Evolutionary conservation across 2,113 vertebrate species (phyloP), one percentile per base, ranked within the genome.

Genomic region (Microtus oregoni): DNA sequence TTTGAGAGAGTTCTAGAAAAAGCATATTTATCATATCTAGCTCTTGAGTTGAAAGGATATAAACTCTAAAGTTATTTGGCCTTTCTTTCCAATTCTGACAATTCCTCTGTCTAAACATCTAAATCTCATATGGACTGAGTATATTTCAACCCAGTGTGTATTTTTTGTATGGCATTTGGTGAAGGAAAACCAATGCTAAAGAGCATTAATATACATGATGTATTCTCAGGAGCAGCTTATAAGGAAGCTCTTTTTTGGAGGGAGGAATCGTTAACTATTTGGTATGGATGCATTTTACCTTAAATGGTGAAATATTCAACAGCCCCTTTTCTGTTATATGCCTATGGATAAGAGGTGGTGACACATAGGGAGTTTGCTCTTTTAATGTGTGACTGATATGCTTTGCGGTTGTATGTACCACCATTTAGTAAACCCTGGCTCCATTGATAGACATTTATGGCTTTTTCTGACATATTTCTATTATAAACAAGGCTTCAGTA

Each of bases 401-500:
- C 50, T 93, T 88, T 81, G 3, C 82, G 52, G 86, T 90, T 67
- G 14, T 0, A 75, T 75, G 1, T 65, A 67, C 24, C 5, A 35
- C 75, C 63, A 70, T 90, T 47, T 83, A 83, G 77, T 94, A 88
- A 90, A 88, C 11, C 38, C 91, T 22, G 17, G 41, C 4, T n/a
- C 2, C 4, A 81, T 2, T 41, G 12, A 50, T 90, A 15, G 79
- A 38, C 6, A 86, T 94, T 87, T 92, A 68, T 10, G 77, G 12
- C 14, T 89, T 67, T 92, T 96, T 92, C 68, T 91, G 83, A 52
- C 90, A 65, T 90, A 72, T 87, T 94, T n/a, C 86, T 77, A 11
- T 28, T 85, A 85, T 82, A 86, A 96, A 92, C 19, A 78, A 70
- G 22, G 35, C 24, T 96, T 93, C 50, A 67, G 5, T 44, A 41